Conservation (phyloP, 1,140 invertebrate genomes). For the Zaprionus ghesquierei region DNA sequence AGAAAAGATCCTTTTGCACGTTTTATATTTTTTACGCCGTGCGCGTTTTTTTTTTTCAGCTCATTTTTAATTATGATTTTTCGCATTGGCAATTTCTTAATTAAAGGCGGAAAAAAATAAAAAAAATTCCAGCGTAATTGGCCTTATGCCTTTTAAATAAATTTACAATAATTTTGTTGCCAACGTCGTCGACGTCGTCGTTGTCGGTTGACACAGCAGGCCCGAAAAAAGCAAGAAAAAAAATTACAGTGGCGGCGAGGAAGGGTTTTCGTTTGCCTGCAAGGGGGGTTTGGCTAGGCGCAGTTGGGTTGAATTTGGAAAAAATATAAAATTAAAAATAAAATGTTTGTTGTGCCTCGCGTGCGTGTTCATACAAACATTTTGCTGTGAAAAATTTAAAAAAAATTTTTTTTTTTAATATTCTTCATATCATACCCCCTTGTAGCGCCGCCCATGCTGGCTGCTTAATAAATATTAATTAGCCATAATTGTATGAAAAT, state of each 20-base stretch:
- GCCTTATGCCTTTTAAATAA: slow-evolving; percentile 69
- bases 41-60: slow-evolving; percentile 28
- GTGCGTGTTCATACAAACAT: too few relatives aligned
- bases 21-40: slow-evolving; percentile 16
- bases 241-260: slow-evolving; percentile 15
- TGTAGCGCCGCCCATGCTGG: background rate
- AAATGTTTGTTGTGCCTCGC: too few relatives aligned
- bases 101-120: slow-evolving; percentile 40
- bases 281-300: background rate
- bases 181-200: background rate
- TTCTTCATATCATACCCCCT: too few relatives aligned
- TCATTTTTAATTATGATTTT: slow-evolving; percentile 80
- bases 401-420: too few relatives aligned
- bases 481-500: slow-evolving; percentile 67
- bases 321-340: too few relatives aligned
- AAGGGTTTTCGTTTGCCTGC: background rate
- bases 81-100: slow-evolving; percentile 76
- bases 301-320: background rate
- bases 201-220: background rate
- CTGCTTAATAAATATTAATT: slow-evolving; percentile 72
- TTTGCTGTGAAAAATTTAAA: too few relatives aligned
- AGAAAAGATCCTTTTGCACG: slow-evolving; percentile 52
- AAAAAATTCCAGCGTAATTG: slow-evolving; percentile 54
- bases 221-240: background rate
- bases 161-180: slow-evolving; percentile 68